phyloP scores from a whole-genome alignment of 2,113 vertebrate genomes.

The Eleginops maclovinus region DNA sequence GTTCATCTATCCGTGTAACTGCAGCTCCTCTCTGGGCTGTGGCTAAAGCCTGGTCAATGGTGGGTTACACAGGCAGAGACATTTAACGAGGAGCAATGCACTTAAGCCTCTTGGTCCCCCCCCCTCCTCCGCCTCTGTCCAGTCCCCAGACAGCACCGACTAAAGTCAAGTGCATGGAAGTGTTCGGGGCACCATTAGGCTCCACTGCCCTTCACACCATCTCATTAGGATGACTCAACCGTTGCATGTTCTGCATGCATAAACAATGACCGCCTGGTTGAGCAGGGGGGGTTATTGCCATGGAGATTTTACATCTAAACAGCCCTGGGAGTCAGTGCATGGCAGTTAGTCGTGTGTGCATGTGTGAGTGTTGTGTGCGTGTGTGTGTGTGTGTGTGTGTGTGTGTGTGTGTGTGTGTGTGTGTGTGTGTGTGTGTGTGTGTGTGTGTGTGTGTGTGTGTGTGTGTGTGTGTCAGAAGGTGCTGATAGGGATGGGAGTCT shows the following conservation, averaged over 20 bases:
- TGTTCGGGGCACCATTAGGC: constrained; percentile 60
- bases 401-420: constrained; percentile 10
- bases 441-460: constrained; percentile 8
- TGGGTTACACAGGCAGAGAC: constrained; percentile 56
- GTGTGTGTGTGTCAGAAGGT: constrained; percentile 13
- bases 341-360: constrained; percentile 32
- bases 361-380: neutral
- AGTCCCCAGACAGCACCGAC: constrained; percentile 55
- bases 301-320: constrained; percentile 61
- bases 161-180: constrained; percentile 64
- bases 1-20: constrained; percentile 25
- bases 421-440: neutral
- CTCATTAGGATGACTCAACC: constrained; percentile 68
- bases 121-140: neutral
- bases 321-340: constrained; percentile 40
- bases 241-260: constrained; percentile 67
- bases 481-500: constrained; percentile 40
- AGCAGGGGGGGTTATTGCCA: constrained; percentile 59
- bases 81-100: constrained; percentile 62
- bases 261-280: constrained; percentile 60
- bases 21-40: constrained; percentile 21
- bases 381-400: constrained; percentile 12
- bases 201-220: constrained; percentile 58
- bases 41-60: constrained; percentile 51
- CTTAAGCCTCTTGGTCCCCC: constrained; percentile 36